Conservation (phyloP, 2,888 invertebrate species). For the Pimpla rufipes region DNA sequence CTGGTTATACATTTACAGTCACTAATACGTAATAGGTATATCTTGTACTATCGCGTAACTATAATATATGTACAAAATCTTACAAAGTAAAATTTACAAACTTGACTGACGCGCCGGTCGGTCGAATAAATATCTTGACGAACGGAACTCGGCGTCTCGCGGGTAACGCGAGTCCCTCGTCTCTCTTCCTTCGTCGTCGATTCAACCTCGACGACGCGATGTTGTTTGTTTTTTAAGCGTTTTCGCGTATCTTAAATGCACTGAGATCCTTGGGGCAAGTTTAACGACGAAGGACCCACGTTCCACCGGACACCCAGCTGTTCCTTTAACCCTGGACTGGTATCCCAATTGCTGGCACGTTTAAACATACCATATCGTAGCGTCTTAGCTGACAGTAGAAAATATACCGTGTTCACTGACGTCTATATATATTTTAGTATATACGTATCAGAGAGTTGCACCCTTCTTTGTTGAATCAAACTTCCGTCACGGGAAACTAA, state of each 20-base stretch:
- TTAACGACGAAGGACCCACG: conserved; percentile 54
- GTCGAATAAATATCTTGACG: conserved; percentile 79
- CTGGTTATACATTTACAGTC: conserved; percentile 68
- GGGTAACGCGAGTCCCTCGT: conserved; percentile 26
- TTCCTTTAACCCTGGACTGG: conserved; percentile 72
- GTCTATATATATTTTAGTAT: conserved; percentile 49
- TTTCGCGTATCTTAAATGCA: background rate
- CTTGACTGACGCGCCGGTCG: conserved; percentile 80
- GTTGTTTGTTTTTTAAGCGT: conserved; percentile 30
- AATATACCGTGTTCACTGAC: conserved; percentile 69
- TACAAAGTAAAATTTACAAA: conserved; percentile 86
- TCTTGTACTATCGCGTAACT: conserved; percentile 79
- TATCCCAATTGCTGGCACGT: conserved; percentile 64
- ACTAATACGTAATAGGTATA: conserved; percentile 71
- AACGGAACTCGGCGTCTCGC: conserved; percentile 64
- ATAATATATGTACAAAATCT: conserved; percentile 85
- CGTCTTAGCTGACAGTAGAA: conserved; percentile 70
- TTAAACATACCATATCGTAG: conserved; percentile 63
- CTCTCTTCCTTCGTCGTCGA: conserved; percentile 19
- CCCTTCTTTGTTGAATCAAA: no score
- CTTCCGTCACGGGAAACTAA: no score
- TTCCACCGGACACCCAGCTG: conserved; percentile 67
- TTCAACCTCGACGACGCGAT: background rate
- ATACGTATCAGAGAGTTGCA: background rate
- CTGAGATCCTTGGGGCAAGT: conserved; percentile 45